These are phyloP conservation scores for Clarias magur DNA, from an alignment of 2,113 vertebrate genomes.

Conservation along the genomic window DNA sequence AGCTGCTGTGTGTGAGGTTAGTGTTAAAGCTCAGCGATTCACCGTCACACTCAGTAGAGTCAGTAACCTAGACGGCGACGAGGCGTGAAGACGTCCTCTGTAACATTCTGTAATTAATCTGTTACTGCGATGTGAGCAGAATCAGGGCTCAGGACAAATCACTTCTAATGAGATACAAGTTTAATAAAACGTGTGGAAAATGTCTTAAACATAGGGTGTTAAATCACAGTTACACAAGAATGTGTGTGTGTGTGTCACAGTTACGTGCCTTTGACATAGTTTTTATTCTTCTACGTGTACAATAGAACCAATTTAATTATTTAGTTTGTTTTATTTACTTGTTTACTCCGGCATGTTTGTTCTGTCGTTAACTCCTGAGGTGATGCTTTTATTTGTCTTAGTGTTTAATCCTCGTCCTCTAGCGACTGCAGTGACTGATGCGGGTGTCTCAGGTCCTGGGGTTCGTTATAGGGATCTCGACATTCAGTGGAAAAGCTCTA, in stretches of 20 bases:
- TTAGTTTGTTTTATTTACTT: neutral
- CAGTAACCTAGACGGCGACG: too few relatives aligned
- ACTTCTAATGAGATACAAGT: neutral
- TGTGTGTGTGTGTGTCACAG: neutral
- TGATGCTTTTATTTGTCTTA: neutral
- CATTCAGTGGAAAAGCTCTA: slow-evolving; percentile 7
- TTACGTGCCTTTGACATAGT: neutral
- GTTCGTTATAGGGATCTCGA: neutral
- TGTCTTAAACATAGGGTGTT: neutral
- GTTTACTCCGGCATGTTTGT: neutral
- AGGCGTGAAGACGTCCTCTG: neutral
- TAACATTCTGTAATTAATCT: neutral
- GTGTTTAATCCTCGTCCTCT: neutral
- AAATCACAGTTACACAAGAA: neutral
- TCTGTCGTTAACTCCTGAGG: neutral
- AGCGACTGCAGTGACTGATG: neutral
- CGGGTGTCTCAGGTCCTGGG: neutral
- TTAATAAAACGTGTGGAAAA: neutral
- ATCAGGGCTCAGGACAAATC: neutral
- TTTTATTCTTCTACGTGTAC: neutral
- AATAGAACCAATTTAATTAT: neutral
- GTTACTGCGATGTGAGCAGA: neutral
- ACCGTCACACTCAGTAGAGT: neutral
- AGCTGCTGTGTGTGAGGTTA: too few relatives aligned
- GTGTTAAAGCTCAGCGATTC: neutral